Percentiles rank a stretch among this genome's conserved stretches.
These are phyloP conservation scores for Agonopterix arenella DNA, from an alignment of 2,888 invertebrate genomes.

Conservation along the genomic window DNA sequence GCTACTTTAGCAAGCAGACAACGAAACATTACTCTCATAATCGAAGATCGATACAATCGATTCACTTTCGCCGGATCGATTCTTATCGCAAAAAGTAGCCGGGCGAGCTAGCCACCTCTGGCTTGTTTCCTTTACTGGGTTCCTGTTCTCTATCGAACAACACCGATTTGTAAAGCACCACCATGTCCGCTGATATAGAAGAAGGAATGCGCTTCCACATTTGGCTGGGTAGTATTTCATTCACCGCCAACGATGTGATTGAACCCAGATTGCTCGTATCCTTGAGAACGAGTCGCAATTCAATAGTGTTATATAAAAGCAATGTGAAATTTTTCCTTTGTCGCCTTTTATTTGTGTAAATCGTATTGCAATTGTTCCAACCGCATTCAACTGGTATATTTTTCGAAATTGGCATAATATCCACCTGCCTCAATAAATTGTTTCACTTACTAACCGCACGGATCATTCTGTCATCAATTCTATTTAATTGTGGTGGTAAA, in stretches of 20 bases:
- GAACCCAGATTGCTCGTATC: slow-evolving; percentile 57
- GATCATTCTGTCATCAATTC: too few species aligned
- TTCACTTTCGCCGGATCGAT: slow-evolving; percentile 60
- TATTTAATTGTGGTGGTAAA: too few species aligned
- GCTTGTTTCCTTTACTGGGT: slow-evolving; percentile 28
- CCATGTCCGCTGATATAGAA: slow-evolving; percentile 10
- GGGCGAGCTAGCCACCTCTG: slow-evolving; percentile 21
- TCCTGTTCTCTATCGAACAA: slow-evolving; percentile 30
- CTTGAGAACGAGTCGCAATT: slow-evolving; percentile 59
- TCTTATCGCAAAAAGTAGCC: slow-evolving; percentile 53
- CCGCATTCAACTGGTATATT: too few species aligned
- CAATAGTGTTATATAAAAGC: slow-evolving; percentile 42
- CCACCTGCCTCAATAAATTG: too few species aligned
- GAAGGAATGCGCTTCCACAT: slow-evolving; percentile 21
- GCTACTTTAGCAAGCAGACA: slow-evolving; percentile 12
- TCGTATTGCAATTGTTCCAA: background rate
- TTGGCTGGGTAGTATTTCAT: slow-evolving; percentile 50
- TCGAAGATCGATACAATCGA: slow-evolving; percentile 44
- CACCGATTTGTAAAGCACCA: slow-evolving; percentile 17
- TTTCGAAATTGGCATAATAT: too few species aligned
- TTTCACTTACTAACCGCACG: too few species aligned
- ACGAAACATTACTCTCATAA: slow-evolving; percentile 31
- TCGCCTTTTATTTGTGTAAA: background rate
- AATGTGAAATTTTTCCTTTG: slow-evolving; percentile 23
- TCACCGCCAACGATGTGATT: slow-evolving; percentile 59